Conservation (phyloP, 2,888 invertebrate genomes). For the Neria commutata region DNA sequence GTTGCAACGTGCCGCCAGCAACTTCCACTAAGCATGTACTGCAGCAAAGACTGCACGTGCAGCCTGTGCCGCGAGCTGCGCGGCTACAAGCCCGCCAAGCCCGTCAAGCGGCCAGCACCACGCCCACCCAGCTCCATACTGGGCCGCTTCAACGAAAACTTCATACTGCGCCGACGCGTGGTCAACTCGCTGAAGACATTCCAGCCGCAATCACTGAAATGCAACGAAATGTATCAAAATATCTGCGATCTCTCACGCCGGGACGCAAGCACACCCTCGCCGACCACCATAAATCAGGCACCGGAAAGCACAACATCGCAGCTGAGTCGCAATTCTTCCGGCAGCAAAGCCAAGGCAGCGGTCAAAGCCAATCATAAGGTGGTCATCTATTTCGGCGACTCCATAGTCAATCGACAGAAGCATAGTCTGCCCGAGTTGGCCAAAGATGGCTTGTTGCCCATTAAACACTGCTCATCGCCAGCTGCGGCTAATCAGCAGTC, state of each 20-base stretch:
- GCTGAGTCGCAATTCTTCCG: background rate
- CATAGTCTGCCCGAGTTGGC: conserved; percentile 21
- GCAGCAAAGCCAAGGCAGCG: conserved; percentile 55
- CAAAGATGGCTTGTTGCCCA: conserved; percentile 25
- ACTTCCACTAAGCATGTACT: conserved; percentile 72
- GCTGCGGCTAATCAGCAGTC: conserved; percentile 25
- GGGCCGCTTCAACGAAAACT: conserved; percentile 60
- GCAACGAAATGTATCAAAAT: conserved; percentile 51
- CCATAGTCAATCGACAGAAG: conserved; percentile 59
- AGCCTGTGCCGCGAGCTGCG: conserved; percentile 76
- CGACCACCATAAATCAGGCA: conserved; percentile 49
- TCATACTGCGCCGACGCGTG: conserved; percentile 63
- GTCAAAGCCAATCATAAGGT: conserved; percentile 66
- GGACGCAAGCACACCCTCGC: conserved; percentile 47
- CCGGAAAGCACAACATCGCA: conserved; percentile 34
- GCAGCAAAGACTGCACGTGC: conserved; percentile 75
- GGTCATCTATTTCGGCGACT: conserved; percentile 77
- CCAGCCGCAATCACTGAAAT: conserved; percentile 54
- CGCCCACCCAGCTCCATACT: conserved; percentile 48
- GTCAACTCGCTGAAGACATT: conserved; percentile 51
- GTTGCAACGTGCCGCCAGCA: too few species aligned
- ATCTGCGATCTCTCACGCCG: conserved; percentile 26
- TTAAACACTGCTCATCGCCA: conserved; percentile 23
- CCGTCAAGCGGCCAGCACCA: conserved; percentile 50
- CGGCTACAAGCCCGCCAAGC: conserved; percentile 64